Evolutionary conservation across 2,888 invertebrate species (phyloP).

Genomic region (Sialis fuliginosa): DNA sequence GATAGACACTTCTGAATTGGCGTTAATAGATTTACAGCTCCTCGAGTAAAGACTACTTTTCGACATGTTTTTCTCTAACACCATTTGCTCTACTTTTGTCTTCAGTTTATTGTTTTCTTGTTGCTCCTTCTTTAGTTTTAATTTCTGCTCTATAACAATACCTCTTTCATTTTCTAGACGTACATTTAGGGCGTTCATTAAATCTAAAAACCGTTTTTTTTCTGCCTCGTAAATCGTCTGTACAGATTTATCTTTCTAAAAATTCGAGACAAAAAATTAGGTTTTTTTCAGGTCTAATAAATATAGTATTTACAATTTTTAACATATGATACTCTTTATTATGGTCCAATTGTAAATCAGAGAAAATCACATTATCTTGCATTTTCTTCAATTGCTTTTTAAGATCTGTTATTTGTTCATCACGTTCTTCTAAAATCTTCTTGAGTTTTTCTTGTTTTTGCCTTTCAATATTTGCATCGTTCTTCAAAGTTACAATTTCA

Average conservation of each 20-base stretch:
- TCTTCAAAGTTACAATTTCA: conserved; percentile 16
- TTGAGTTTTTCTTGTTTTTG: conserved; percentile 31
- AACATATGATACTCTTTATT: no score
- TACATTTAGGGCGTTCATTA: conserved; percentile 35
- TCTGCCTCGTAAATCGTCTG: conserved; percentile 39
- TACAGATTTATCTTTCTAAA: conserved; percentile 8
- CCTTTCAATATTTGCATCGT: conserved; percentile 27
- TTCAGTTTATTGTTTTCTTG: conserved; percentile 40
- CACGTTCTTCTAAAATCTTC: conserved; percentile 29
- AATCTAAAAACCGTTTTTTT: conserved; percentile 36
- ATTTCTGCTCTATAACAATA: conserved; percentile 20
- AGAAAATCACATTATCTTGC: no score
- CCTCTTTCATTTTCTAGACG: conserved; percentile 36
- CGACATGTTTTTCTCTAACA: conserved; percentile 29
- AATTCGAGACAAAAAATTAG: no score
- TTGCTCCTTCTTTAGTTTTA: conserved; percentile 25
- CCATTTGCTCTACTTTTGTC: conserved; percentile 31
- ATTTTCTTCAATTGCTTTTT: conserved; percentile 28
- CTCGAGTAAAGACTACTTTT: conserved; percentile 11
- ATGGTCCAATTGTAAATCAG: no score
- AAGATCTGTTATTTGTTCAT: conserved; percentile 29
- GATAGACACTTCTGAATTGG: no score
- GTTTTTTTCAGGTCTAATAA: no score
- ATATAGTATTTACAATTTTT: no score
- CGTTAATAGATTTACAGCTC: not conserved